These are phyloP conservation scores for Aepyceros melampus DNA, from an alignment of 2,113 vertebrate species.

Conservation along the genomic window DNA sequence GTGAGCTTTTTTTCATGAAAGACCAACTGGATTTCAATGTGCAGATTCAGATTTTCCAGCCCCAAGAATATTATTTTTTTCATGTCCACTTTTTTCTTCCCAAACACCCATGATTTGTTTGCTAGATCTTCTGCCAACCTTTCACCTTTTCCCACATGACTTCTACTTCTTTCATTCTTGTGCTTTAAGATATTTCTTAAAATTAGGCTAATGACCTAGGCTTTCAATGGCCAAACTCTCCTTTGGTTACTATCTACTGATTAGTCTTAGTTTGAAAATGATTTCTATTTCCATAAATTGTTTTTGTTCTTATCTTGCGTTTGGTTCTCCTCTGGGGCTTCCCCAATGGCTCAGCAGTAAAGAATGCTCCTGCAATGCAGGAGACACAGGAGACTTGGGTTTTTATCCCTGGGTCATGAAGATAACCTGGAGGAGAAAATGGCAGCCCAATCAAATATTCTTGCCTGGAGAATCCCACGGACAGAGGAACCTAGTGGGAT, in stretches of 20 bases:
- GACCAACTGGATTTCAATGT: not conserved
- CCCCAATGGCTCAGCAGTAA: not conserved
- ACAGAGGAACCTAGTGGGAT: rapidly evolving
- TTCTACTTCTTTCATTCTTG: not conserved
- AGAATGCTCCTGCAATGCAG: not conserved
- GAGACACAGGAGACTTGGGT: not conserved
- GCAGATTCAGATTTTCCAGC: not conserved
- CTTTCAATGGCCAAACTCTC: not conserved
- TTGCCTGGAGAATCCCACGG: not conserved
- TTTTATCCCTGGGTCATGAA: not conserved
- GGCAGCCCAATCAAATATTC: not conserved
- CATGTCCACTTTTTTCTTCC: not conserved
- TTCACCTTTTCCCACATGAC: not conserved
- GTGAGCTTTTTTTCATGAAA: not conserved
- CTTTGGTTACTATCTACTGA: not conserved
- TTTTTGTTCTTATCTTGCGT: not conserved
- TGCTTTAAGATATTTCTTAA: not conserved
- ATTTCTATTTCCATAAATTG: not conserved
- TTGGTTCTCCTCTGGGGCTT: not conserved
- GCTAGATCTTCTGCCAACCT: not conserved
- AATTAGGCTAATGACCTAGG: not conserved
- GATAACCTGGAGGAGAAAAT: not conserved
- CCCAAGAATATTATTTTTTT: not conserved
- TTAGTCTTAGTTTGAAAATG: not conserved
- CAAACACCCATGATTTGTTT: not conserved